Base-by-base conservation (phyloP, 2,888 invertebrate genomes). In the Drosophila tanythrix region DNA sequence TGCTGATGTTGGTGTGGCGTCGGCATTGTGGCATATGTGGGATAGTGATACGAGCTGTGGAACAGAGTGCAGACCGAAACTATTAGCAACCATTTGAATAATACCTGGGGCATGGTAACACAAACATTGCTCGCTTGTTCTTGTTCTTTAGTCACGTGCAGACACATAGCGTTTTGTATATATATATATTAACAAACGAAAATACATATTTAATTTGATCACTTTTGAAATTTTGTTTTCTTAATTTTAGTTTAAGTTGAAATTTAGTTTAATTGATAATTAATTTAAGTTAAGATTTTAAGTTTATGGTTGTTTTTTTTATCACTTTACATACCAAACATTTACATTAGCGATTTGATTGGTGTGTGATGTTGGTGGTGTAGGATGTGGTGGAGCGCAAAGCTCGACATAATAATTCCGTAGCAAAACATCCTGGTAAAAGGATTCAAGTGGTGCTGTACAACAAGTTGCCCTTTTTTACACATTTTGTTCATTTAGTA, bases 1-100 rank as follows among this genome's bases (percentile, higher is more conserved):
- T 73, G 91, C 77, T 66, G 90, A 82, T 95, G 95, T 74, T 95
- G 95, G 94, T 83, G 95, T 94, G 84, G 95, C 92, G 95, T 95
- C 78, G 95, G 95, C 85, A 95, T 93, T 21, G 88, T 89, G 64
- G 88, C 86, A 62, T 91, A 91, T 10, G 90, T 80, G 72, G 91
- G 92, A 90, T 90, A 91, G 86, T 92, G 91, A 76, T 90, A 91
- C 65, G 92, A 87, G 83, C 91, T 91, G 81, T 80, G 89, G 57
- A 83, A 31, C 68, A 65, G 60, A 75, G 48, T 31, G 48, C 13
- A 69, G 21, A 52, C n/a, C 31, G 18, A 50, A 36, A 52, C 33
- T 76, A 53, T 76, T 59, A 74, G 55, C 8, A 25, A 21, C 25
- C 1, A 46, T 18, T n/a, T 33, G 0, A 15, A 8, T 29, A 15